Evolutionary conservation across 2,888 invertebrate genomes (phyloP).

Genomic region (Acanthosepion esculentum): DNA sequence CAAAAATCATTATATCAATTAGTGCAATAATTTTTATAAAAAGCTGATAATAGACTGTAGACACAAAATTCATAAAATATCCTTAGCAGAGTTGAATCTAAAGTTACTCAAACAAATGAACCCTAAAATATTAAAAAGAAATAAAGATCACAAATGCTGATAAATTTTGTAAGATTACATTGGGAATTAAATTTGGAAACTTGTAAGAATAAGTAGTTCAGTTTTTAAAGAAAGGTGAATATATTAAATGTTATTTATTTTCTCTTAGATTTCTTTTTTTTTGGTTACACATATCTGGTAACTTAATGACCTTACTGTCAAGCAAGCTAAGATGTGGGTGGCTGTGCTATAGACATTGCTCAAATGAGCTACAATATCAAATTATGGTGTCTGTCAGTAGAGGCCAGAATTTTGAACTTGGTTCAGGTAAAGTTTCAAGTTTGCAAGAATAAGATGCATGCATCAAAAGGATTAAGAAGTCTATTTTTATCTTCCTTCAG

Average conservation of each 20-base stretch:
- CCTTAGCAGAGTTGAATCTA: background rate
- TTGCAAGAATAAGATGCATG: background rate
- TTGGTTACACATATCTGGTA: background rate
- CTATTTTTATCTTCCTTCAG: background rate
- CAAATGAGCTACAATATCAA: slow-evolving; percentile 33
- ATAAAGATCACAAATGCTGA: background rate
- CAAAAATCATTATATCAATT: background rate
- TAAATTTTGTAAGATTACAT: background rate
- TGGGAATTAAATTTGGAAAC: background rate
- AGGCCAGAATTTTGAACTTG: background rate
- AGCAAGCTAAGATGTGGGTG: background rate
- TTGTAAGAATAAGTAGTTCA: background rate
- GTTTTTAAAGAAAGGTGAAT: background rate
- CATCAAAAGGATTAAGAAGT: background rate
- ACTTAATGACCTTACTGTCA: background rate
- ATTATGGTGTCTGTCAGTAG: background rate
- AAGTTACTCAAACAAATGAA: no score
- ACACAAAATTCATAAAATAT: background rate
- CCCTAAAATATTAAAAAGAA: background rate
- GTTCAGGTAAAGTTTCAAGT: background rate
- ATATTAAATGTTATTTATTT: background rate
- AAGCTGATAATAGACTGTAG: background rate
- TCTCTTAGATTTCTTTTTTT: background rate
- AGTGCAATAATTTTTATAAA: background rate
- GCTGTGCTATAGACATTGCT: background rate